Conservation (phyloP, 2,113 vertebrate species). For the Potamarius usumacintae region DNA sequence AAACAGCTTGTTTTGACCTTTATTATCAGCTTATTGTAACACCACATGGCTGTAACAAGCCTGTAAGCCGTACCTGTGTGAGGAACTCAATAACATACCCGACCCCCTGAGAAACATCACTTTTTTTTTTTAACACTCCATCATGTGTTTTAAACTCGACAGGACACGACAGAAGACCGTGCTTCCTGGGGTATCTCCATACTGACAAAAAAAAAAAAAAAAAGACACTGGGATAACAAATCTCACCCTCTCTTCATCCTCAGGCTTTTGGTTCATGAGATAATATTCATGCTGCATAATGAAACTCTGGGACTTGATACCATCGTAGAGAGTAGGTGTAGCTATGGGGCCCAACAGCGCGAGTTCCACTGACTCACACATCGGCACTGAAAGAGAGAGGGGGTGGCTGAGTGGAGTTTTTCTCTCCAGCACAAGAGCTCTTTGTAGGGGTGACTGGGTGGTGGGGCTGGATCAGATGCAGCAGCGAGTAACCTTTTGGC, state of each 20-base stretch:
- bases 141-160: neutral
- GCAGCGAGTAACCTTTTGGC: too few relatives aligned
- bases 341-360: neutral
- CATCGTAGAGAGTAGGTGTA: neutral
- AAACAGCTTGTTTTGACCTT: neutral
- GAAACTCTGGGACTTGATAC: neutral
- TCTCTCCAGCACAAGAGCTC: neutral
- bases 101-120: neutral
- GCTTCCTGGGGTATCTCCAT: neutral
- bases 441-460: neutral
- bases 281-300: slow-evolving; percentile 9
- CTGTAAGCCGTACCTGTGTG: too few relatives aligned
- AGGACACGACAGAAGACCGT: neutral
- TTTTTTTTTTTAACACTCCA: neutral
- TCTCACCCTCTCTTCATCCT: neutral
- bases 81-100: neutral
- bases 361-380: neutral
- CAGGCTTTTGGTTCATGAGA: neutral
- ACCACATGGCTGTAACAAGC: neutral
- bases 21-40: neutral
- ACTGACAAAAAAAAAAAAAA: neutral
- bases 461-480: neutral
- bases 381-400: neutral
- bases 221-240: neutral
- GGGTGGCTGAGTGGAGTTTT: neutral